Percentiles rank a stretch among this genome's conserved stretches.
These are phyloP conservation scores for Carduelis carduelis DNA, from an alignment of 2,797 vertebrate genomes.

Conservation along the genomic window DNA sequence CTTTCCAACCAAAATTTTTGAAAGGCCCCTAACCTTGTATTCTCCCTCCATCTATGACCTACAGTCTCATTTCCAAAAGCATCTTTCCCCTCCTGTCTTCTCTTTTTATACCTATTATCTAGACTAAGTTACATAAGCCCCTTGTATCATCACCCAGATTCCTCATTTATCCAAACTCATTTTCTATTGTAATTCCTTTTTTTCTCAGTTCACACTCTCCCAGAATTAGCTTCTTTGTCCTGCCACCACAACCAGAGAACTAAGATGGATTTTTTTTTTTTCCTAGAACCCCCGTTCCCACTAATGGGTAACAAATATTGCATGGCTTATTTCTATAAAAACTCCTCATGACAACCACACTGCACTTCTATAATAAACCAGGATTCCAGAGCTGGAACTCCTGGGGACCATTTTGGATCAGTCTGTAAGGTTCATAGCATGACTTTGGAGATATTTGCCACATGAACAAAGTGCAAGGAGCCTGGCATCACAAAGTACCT, in stretches of 20 bases:
- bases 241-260: not conserved
- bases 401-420: not conserved
- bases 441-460: not conserved
- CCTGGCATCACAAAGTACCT: not conserved
- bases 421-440: not conserved
- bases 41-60: not conserved
- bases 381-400: not conserved
- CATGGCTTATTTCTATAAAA: not conserved
- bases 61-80: conserved; percentile 2
- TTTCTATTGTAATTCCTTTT: not conserved
- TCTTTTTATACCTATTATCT: conserved; percentile 36
- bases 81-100: not conserved
- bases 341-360: not conserved
- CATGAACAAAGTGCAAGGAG: not conserved
- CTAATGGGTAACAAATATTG: not conserved
- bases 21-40: not conserved
- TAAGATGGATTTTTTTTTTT: not conserved
- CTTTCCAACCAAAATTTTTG: not conserved
- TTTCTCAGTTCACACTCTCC: not conserved
- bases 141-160: conserved; percentile 38
- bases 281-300: not conserved
- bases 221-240: not conserved
- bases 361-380: not conserved
- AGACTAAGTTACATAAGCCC: conserved; percentile 36
- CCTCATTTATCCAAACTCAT: conserved; percentile 9